Evolutionary conservation across 1,140 invertebrate genomes (phyloP), one percentile per base, ranked within the genome.

Genomic region (Psix sp.): DNA sequence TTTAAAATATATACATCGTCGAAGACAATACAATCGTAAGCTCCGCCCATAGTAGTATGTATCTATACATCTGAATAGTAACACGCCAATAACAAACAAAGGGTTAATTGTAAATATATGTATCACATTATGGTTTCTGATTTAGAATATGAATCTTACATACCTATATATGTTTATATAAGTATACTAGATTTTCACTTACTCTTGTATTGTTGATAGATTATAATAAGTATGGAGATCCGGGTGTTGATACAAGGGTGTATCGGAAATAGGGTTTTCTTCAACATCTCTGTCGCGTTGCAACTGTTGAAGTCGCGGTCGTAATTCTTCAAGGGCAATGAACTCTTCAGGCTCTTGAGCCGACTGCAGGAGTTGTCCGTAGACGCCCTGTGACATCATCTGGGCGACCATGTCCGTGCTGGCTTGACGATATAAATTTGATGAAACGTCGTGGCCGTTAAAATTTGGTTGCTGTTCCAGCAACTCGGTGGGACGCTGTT

Each of bases 321-420:
- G 71, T 3, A 86, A 68, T 35, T 84, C 83, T 13, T 86, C 84
- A 42, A 86, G 48, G 2, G 83, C 81, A 20, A 84, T 79, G 57
- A 82, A 84, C 26, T 86, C 82, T 29, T 82, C 82, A 6, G 80
- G 66, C 29, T 86, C 82, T 49, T 85, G 83, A 16, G 70, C 24
- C 18, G 81, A 65, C 17, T 82, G 82, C 45, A 85, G 77, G 57
- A 85, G 82, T 74, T 84, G 82, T 16, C 82, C 78, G 52, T 83
- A 85, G 43, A 74, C 71, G 60, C 81, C 75, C 72, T 83, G 80
- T 26, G 84, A 79, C 81, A 86, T 85, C 54, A 81, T 81, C 57
- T 86, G 82, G 38, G 78, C 83, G 49, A 86, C 83, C 83, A 86
- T 85, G 17, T 86, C 81, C 10, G 70, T 59, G 38, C 29, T 42